Evolutionary conservation across 2,888 invertebrate species (phyloP).

Genomic region (Apamea crenata): DNA sequence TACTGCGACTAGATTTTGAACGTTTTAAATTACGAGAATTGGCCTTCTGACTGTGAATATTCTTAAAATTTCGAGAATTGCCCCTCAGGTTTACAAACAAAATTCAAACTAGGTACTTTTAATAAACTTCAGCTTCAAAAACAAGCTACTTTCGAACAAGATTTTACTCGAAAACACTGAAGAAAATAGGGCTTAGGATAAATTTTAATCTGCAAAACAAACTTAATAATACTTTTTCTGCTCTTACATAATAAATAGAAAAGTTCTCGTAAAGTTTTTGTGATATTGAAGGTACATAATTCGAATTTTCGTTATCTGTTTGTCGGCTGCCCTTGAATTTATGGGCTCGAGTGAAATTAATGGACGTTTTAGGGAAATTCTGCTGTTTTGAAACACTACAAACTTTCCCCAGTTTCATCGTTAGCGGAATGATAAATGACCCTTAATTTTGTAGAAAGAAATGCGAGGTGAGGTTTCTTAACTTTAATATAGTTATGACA

Average conservation of each 20-base stretch:
- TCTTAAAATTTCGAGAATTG: too few relatives aligned
- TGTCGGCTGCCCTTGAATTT: conserved; percentile 43
- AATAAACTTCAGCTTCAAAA: background rate
- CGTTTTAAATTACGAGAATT: too few relatives aligned
- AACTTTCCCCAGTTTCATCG: conserved; percentile 41
- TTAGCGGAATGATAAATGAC: conserved; percentile 46
- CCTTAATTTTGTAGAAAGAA: conserved; percentile 26
- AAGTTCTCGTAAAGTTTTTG: conserved; percentile 32
- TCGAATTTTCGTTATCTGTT: conserved; percentile 43
- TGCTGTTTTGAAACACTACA: conserved; percentile 40
- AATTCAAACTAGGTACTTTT: conserved; percentile 23
- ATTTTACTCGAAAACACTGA: conserved; percentile 33
- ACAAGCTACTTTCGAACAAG: conserved; percentile 12
- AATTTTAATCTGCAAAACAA: conserved; percentile 42
- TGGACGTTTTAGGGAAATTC: conserved; percentile 49
- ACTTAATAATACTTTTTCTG: conserved; percentile 26
- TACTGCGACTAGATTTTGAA: too few relatives aligned
- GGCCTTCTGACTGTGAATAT: too few relatives aligned
- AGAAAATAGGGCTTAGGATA: conserved; percentile 26
- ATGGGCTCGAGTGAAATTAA: conserved; percentile 46
- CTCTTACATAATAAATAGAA: conserved; percentile 35
- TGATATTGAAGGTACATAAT: conserved; percentile 32
- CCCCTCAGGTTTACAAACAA: conserved; percentile 16
- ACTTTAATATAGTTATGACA: background rate
- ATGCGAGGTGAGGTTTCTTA: background rate